A percentile compares a stretch with the other conserved stretches of the same genome.
Evolutionary conservation across 2,888 invertebrate genomes (phyloP).

Genomic region (Scaptomyza flava): DNA sequence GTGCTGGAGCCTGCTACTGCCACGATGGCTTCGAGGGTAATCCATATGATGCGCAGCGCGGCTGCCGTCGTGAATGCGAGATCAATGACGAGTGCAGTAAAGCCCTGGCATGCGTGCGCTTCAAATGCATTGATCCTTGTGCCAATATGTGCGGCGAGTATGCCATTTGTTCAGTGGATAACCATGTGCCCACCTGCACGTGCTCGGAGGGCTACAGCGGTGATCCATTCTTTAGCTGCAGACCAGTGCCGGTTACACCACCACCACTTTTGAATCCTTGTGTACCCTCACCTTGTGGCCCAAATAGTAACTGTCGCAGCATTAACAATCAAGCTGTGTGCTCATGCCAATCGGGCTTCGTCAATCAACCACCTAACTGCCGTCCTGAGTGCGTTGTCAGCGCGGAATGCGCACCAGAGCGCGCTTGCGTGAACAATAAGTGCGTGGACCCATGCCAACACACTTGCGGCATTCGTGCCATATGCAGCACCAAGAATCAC

Average conservation of each 20-base stretch:
- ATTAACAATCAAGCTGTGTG: conserved; percentile 93
- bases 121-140: conserved; percentile 94
- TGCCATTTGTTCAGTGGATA: conserved; percentile 91
- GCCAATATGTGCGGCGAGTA: conserved; percentile 92
- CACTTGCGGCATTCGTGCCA: conserved; percentile 93
- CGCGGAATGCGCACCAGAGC: conserved; percentile 92
- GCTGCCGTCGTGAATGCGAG: conserved; percentile 91
- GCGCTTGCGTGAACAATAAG: conserved; percentile 93
- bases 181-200: conserved; percentile 91
- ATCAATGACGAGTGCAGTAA: conserved; percentile 90
- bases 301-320: conserved; percentile 93
- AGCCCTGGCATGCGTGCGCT: conserved; percentile 90
- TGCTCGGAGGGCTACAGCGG: conserved; percentile 91
- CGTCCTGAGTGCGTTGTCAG: conserved; percentile 94
- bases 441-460: conserved; percentile 95
- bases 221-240: conserved; percentile 92
- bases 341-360: conserved; percentile 91
- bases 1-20: conserved; percentile 94
- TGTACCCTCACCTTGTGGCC: conserved; percentile 93
- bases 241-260: conserved; percentile 84
- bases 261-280: conserved; percentile 88
- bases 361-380: conserved; percentile 92
- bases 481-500: conserved; percentile 93
- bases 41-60: conserved; percentile 89
- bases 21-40: conserved; percentile 92